These are phyloP conservation scores for Spinus pinus DNA, from an alignment of 2,797 vertebrate genomes.

Conservation along the genomic window DNA sequence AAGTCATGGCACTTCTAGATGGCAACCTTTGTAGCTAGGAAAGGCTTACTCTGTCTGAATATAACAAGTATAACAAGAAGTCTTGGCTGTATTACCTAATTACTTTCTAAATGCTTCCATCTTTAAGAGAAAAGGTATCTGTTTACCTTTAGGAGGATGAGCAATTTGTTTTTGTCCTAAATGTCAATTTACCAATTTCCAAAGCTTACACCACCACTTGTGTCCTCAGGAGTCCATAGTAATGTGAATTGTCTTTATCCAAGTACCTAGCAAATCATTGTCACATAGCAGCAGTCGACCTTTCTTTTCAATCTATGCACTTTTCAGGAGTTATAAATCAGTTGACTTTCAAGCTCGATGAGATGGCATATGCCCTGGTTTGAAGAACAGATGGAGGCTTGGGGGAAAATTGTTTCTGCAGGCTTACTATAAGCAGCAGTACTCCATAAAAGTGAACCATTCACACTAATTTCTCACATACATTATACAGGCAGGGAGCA, in stretches of 20 bases:
- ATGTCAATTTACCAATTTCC: conserved; percentile 30
- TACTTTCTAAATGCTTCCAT: not conserved
- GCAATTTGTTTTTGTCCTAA: conserved; percentile 45
- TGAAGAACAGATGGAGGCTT: conserved; percentile 84
- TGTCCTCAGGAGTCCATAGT: conserved; percentile 55
- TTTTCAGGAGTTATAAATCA: conserved; percentile 81
- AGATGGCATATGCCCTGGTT: conserved; percentile 81
- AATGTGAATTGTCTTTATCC: conserved; percentile 72
- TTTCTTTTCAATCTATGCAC: conserved; percentile 77
- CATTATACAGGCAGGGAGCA: conserved; percentile 77
- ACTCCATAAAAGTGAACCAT: conserved; percentile 79
- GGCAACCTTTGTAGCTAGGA: not conserved
- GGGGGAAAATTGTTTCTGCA: conserved; percentile 81
- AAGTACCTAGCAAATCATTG: conserved; percentile 75
- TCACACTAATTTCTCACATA: conserved; percentile 80
- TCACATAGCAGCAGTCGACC: conserved; percentile 66
- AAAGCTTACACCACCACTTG: conserved; percentile 46
- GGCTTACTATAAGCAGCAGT: conserved; percentile 77
- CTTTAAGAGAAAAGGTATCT: not conserved
- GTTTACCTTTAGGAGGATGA: conserved; percentile 14
- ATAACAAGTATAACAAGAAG: not conserved
- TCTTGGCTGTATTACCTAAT: not conserved
- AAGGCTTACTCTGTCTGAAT: not conserved
- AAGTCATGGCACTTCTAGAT: not conserved
- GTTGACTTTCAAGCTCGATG: conserved; percentile 78